Evolutionary conservation across 2,797 vertebrate species (phyloP).

Genomic region (Epinephelus malabaricus): DNA sequence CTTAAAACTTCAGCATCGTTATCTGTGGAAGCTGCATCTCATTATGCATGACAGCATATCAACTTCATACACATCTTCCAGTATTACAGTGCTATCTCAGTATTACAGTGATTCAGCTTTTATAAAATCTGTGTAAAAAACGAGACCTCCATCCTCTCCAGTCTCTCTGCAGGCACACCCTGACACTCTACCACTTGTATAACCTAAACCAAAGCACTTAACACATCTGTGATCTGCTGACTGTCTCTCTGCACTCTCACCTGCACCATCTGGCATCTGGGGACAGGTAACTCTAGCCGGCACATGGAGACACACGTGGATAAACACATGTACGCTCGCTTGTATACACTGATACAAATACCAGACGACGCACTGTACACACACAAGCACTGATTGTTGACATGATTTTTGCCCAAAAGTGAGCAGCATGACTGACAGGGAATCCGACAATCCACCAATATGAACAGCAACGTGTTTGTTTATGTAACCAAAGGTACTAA

Average conservation of each 20-base stretch:
- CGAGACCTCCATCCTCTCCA: background rate
- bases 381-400: background rate
- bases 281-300: conserved; percentile 73
- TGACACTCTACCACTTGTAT: conserved; percentile 50
- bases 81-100: background rate
- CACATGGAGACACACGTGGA: conserved; percentile 56
- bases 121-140: conserved; percentile 32
- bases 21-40: background rate
- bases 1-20: background rate
- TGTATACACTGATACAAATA: conserved; percentile 1
- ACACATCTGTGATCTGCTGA: conserved; percentile 78
- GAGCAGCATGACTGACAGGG: background rate
- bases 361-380: background rate
- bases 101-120: background rate
- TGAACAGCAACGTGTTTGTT: background rate
- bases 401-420: accelerated
- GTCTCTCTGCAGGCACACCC: conserved; percentile 56
- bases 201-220: conserved; percentile 81
- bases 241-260: conserved; percentile 70
- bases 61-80: background rate
- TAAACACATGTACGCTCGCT: conserved; percentile 18
- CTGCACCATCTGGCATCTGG: conserved; percentile 81
- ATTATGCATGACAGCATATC: background rate
- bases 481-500: too few relatives aligned
- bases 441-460: background rate